Percentiles rank a stretch among this genome's conserved stretches.
phyloP scores from a whole-genome alignment of 2,797 vertebrate species.

The Sebastes paucispinis region DNA sequence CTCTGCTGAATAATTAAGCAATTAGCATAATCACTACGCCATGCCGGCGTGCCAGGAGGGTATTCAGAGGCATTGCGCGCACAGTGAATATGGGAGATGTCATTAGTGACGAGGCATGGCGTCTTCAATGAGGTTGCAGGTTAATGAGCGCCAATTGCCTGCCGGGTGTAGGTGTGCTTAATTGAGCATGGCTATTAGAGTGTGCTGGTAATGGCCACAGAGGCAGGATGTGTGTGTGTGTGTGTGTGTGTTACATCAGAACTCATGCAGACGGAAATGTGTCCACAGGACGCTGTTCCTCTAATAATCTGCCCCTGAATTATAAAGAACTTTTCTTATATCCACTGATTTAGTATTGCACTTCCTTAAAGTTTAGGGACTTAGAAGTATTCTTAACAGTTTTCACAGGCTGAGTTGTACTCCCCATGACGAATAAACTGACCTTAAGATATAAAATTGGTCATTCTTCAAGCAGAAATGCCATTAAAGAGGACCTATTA shows the following conservation, averaged over 20 bases:
- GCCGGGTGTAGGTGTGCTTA: slow-evolving; percentile 75
- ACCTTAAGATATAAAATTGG: background rate
- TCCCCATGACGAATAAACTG: background rate
- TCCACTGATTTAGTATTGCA: background rate
- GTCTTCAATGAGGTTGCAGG: slow-evolving; percentile 68
- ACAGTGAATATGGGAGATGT: slow-evolving; percentile 38
- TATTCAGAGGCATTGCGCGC: slow-evolving; percentile 27
- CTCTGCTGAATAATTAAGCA: slow-evolving; percentile 71
- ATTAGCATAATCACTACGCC: slow-evolving; percentile 71
- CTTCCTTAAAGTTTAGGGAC: background rate
- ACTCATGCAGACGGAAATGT: background rate
- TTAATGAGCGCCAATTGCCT: slow-evolving; percentile 77
- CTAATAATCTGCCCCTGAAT: background rate
- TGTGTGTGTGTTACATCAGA: slow-evolving; percentile 1
- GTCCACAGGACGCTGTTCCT: slow-evolving; percentile 3
- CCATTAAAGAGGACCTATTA: background rate
- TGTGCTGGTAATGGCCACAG: slow-evolving; percentile 48
- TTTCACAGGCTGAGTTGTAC: background rate
- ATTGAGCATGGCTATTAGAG: slow-evolving; percentile 74
- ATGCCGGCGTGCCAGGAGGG: slow-evolving; percentile 48
- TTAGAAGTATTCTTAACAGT: background rate
- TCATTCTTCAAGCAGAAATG: background rate
- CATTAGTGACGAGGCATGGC: slow-evolving; percentile 67
- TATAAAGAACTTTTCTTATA: background rate
- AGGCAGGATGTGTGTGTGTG: slow-evolving; percentile 1